Evolutionary conservation across 2,113 vertebrate species (phyloP).

Genomic region (Coracopsis vasa): DNA sequence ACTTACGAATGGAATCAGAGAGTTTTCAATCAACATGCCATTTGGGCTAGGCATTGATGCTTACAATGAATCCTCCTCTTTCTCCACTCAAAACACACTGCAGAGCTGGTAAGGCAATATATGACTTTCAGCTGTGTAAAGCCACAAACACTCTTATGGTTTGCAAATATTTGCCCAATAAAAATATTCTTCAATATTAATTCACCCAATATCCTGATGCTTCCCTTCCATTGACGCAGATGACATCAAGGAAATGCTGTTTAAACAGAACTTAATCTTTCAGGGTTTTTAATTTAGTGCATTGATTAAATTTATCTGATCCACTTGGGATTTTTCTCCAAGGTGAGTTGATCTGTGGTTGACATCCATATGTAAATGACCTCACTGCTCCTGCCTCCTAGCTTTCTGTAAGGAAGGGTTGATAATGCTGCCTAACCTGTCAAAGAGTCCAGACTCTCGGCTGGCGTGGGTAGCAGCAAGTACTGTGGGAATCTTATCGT

Average conservation of each 20-base stretch:
- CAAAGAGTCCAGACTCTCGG: not conserved
- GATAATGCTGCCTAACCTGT: not conserved
- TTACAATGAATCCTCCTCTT: not conserved
- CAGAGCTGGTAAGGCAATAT: not conserved
- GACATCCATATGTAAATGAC: not conserved
- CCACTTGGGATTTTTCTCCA: not conserved
- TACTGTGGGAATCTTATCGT: not conserved
- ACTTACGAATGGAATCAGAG: not conserved
- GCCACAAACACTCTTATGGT: not conserved
- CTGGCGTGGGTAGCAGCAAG: not conserved
- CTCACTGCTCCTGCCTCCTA: not conserved
- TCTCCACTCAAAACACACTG: not conserved
- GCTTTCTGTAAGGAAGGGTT: not conserved
- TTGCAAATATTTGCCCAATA: not conserved
- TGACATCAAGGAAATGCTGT: not conserved
- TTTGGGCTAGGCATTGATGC: not conserved
- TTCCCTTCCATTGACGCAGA: not conserved
- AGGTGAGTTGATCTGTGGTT: not conserved
- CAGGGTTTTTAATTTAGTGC: not conserved
- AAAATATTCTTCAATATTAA: not conserved
- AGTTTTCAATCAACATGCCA: not conserved
- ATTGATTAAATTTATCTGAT: not conserved
- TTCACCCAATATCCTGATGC: not conserved
- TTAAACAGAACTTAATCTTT: not conserved
- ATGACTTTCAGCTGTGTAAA: not conserved